Evolutionary conservation across 2,113 vertebrate species (phyloP), one percentile per base, ranked within the genome.

Genomic region (Oryzias curvinotus): DNA sequence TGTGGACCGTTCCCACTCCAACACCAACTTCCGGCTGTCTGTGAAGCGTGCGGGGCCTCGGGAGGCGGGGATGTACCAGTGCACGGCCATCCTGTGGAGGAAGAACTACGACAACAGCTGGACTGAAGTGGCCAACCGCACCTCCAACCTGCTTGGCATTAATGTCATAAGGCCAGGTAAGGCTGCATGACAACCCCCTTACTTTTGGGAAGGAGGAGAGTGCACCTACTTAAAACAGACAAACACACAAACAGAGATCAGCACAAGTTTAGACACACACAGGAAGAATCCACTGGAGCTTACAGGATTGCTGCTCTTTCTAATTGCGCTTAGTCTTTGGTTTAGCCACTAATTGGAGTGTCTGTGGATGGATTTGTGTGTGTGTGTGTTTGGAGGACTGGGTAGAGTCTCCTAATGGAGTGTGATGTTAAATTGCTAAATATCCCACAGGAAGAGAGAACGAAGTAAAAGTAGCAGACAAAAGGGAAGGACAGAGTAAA

Each of bases 71-170:
- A 98, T 95, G 72, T 99, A 98, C 91, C 96, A 98, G 84, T 99
- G 97, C 3, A 92, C 94, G 45, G 95, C 96, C 0, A 90, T 94
- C 69, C 92, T 99, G 52, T 98, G 95, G 94, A 90, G 96, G 68
- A 94, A 73, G 76, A 95, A 97, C 82, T 94, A 96, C 69, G 92
- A 97, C 85, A 91, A 90, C 87, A 95, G 92, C 83, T 99, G 96
- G 96, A 94, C 89, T 0, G 86, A 90, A 57, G 92, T 98, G 63
- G 94, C 95, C 0, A 96, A 96, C 88, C 93, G 95, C 68, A 93
- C 94, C 16, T 99, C 97, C 75, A 99, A 99, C 88, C 91, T 96
- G 69, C 91, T 99, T 58, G 97, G 97, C 78, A 98, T 98, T 84
- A 92, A 92, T 16, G 96, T 98, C 30, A 87, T 95, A 63, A 92